These are phyloP conservation scores for Limenitis arthemis DNA, from an alignment of 2,888 invertebrate genomes.

Conservation along the genomic window DNA sequence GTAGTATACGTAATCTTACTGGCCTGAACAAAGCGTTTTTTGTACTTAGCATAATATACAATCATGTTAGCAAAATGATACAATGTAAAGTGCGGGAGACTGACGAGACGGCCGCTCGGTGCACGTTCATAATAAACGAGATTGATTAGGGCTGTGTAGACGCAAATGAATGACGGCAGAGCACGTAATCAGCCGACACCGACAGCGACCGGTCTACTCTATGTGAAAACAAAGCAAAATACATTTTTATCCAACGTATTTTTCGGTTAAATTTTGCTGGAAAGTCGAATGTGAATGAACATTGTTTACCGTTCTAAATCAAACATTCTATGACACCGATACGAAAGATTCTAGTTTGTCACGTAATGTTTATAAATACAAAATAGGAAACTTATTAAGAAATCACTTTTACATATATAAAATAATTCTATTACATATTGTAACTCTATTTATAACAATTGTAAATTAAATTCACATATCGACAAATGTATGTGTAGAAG, in stretches of 20 bases:
- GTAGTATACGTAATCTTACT: conserved; percentile 10
- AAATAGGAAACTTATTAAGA: neutral
- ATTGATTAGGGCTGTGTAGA: conserved; percentile 62
- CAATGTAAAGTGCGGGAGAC: conserved; percentile 55
- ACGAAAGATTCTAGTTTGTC: conserved; percentile 1
- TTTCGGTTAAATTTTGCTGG: conserved; percentile 8
- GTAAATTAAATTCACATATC: too few relatives aligned
- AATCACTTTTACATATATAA: neutral
- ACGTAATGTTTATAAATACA: neutral
- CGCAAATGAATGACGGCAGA: conserved; percentile 62
- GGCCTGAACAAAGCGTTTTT: conserved; percentile 33
- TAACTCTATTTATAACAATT: too few relatives aligned
- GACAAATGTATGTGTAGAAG: too few relatives aligned
- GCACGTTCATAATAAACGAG: conserved; percentile 67
- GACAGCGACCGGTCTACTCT: conserved; percentile 44
- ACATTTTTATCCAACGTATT: conserved; percentile 34
- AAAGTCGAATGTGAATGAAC: conserved; percentile 7
- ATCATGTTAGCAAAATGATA: conserved; percentile 51
- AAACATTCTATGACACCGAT: conserved; percentile 7
- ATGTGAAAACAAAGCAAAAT: conserved; percentile 57
- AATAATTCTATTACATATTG: neutral
- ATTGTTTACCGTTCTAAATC: conserved; percentile 10
- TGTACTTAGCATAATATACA: conserved; percentile 47
- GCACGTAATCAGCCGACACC: conserved; percentile 54
- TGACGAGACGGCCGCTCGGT: conserved; percentile 34